phyloP scores from a whole-genome alignment of 2,113 vertebrate species.

The Promerops cafer region DNA sequence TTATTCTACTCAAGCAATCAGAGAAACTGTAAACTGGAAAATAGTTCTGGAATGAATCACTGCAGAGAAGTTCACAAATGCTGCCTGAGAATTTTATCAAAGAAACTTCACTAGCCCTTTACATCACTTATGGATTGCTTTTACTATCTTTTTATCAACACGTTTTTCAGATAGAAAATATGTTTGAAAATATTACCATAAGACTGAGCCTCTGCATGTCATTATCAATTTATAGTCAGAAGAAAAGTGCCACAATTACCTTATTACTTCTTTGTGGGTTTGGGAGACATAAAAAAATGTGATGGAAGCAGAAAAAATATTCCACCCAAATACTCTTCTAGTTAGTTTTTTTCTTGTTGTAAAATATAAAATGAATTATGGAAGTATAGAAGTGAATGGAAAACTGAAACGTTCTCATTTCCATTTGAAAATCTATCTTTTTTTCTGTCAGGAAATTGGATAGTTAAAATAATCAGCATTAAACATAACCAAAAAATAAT shows the following conservation, averaged over 20 bases:
- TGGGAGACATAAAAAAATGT: neutral
- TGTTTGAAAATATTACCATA: neutral
- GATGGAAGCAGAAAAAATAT: neutral
- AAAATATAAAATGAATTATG: neutral
- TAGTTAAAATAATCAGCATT: neutral
- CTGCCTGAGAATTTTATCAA: neutral
- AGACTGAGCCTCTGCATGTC: neutral
- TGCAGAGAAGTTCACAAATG: neutral
- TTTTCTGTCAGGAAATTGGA: neutral
- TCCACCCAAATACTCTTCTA: neutral
- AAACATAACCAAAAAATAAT: neutral
- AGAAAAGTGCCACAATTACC: neutral
- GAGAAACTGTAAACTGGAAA: neutral
- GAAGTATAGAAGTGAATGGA: neutral
- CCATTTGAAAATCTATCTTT: neutral
- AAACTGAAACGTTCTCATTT: neutral
- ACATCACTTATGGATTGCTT: neutral
- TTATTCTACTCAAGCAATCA: neutral
- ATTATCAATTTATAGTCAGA: neutral
- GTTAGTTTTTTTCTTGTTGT: neutral
- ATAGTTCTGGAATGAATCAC: neutral
- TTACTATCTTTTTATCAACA: neutral
- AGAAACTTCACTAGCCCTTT: neutral
- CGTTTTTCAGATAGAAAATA: neutral
- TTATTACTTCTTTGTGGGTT: neutral